Evolutionary conservation across 2,888 invertebrate genomes (phyloP).

Genomic region (Eilema depressum): DNA sequence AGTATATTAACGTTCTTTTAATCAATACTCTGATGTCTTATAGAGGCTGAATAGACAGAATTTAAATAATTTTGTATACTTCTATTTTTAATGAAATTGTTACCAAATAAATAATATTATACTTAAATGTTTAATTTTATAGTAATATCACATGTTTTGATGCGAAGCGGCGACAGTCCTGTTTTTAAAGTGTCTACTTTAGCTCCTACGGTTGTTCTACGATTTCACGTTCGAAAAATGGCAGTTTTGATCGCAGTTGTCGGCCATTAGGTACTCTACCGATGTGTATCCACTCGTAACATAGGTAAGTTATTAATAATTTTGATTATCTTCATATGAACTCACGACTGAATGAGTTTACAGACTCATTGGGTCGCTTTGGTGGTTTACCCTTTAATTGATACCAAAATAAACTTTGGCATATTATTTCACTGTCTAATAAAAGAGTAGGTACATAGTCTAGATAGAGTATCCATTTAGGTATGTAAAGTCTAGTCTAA

Average conservation of each 20-base stretch:
- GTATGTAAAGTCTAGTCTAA: background rate
- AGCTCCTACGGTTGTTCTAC: too few relatives aligned
- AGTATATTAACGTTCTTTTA: background rate
- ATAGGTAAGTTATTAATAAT: background rate
- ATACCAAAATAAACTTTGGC: background rate
- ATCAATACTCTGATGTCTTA: background rate
- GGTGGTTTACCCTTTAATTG: background rate
- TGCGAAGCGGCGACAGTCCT: background rate
- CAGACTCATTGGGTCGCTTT: background rate
- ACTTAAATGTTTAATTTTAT: constrained; percentile 1
- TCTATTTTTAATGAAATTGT: background rate
- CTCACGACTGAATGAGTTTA: too few relatives aligned
- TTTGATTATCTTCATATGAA: too few relatives aligned
- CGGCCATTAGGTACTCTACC: background rate
- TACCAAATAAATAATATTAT: background rate
- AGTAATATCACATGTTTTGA: background rate
- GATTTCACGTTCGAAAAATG: background rate
- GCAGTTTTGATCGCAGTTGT: background rate
- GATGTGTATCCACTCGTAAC: background rate
- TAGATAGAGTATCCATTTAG: background rate
- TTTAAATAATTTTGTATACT: background rate
- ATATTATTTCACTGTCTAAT: constrained; percentile 1
- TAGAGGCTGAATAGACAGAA: background rate
- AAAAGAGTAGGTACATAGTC: too few relatives aligned
- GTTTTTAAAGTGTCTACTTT: background rate